Evolutionary conservation across 2,113 vertebrate species (phyloP).

Genomic region (Charadrius vociferus): DNA sequence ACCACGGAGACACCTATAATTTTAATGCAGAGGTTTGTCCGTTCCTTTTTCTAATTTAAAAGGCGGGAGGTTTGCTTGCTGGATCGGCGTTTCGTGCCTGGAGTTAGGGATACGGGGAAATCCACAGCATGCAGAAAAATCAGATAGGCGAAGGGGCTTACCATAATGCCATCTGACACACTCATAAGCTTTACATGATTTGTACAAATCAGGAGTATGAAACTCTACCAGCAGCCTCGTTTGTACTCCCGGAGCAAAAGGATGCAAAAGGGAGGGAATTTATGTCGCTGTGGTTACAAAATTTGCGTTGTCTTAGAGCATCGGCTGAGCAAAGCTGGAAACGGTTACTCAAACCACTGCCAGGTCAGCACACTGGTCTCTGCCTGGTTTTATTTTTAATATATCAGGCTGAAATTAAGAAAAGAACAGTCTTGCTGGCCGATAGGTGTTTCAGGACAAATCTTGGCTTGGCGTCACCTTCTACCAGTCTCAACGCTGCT

Average conservation of each 20-base stretch:
- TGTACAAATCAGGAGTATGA: neutral
- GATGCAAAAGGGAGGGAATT: neutral
- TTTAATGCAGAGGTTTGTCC: rapidly evolving
- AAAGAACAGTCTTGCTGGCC: neutral
- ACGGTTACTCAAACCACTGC: too few species aligned
- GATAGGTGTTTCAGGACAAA: neutral
- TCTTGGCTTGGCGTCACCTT: neutral
- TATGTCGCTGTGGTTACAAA: rapidly evolving
- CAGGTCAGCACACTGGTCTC: neutral
- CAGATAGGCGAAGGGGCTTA: neutral
- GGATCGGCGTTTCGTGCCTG: rapidly evolving
- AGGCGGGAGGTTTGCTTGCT: neutral
- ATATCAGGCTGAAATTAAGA: neutral
- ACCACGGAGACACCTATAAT: rapidly evolving
- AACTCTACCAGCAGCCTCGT: neutral
- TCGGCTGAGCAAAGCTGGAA: neutral
- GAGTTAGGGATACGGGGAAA: neutral
- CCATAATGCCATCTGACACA: neutral
- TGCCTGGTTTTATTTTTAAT: neutral
- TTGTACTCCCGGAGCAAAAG: neutral
- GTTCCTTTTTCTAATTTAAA: neutral
- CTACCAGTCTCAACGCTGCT: neutral
- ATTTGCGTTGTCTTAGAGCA: neutral
- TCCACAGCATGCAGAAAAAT: neutral
- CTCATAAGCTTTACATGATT: neutral